These are phyloP conservation scores for Perca schrenkii DNA, from an alignment of 2,113 vertebrate species.

Conservation along the genomic window DNA sequence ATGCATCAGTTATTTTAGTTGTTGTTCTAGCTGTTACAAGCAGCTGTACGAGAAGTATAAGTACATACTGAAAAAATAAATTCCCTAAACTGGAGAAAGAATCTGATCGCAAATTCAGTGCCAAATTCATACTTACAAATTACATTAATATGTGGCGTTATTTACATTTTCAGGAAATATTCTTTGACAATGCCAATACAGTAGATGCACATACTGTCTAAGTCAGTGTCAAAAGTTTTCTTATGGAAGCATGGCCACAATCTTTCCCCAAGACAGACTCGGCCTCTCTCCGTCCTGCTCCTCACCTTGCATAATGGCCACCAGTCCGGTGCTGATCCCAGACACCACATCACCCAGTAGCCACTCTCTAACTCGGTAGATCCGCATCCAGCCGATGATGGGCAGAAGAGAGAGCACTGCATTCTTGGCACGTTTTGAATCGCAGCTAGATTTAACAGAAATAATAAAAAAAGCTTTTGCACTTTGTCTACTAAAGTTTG, in stretches of 20 bases:
- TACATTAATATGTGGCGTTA: background rate
- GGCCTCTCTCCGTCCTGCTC: background rate
- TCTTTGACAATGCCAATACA: background rate
- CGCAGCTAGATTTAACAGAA: conserved; percentile 85
- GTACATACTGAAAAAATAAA: too few relatives aligned
- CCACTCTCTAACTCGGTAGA: conserved; percentile 90
- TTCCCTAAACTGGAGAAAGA: background rate
- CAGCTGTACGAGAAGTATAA: background rate
- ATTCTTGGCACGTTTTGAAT: conserved; percentile 86
- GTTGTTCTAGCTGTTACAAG: background rate
- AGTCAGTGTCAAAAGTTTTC: background rate
- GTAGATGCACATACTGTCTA: background rate
- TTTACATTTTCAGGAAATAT: background rate
- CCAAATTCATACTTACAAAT: background rate
- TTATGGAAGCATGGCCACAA: background rate
- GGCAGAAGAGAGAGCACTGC: conserved; percentile 85
- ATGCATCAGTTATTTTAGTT: background rate
- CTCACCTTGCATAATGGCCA: conserved; percentile 94
- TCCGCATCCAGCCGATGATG: conserved; percentile 89
- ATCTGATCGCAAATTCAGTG: background rate
- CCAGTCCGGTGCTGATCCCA: conserved; percentile 92
- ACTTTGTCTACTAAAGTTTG: background rate
- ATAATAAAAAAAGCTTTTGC: background rate
- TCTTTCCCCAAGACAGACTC: background rate
- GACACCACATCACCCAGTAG: conserved; percentile 91